These are phyloP conservation scores for Todiramphus saurophagus DNA, from an alignment of 2,113 vertebrate genomes.

Conservation along the genomic window DNA sequence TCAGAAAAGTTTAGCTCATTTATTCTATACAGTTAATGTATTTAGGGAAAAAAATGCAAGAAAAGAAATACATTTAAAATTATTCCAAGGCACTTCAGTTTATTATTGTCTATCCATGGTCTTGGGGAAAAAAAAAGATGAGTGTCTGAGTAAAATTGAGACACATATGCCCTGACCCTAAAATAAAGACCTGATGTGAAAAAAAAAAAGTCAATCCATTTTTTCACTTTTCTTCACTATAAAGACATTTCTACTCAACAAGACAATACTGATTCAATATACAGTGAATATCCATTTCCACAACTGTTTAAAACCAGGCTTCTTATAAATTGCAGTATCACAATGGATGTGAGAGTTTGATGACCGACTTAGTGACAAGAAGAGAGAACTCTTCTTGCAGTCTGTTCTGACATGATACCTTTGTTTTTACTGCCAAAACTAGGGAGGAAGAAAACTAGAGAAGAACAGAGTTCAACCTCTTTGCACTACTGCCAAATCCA, in stretches of 20 bases:
- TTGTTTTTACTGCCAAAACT: not conserved
- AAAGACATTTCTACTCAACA: not conserved
- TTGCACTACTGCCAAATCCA: not conserved
- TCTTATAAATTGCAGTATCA: not conserved
- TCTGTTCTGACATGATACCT: not conserved
- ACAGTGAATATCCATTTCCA: not conserved
- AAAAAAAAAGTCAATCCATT: not conserved
- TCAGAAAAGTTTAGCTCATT: not conserved
- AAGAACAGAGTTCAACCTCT: not conserved
- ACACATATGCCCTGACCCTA: accelerated
- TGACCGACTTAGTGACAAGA: not conserved
- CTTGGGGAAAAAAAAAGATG: not conserved
- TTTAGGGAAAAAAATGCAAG: not conserved
- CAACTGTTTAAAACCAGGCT: not conserved
- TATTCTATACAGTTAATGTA: not conserved
- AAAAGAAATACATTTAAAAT: not conserved
- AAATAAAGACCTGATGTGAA: not conserved
- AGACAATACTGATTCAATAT: not conserved
- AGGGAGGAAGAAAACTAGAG: not conserved
- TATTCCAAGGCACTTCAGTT: not conserved
- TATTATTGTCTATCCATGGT: not conserved
- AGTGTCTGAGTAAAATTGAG: not conserved
- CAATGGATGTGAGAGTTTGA: not conserved
- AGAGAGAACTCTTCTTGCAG: not conserved
- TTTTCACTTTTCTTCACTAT: not conserved